phyloP scores from a whole-genome alignment of 2,888 invertebrate species.

The Ennomos erosarius region DNA sequence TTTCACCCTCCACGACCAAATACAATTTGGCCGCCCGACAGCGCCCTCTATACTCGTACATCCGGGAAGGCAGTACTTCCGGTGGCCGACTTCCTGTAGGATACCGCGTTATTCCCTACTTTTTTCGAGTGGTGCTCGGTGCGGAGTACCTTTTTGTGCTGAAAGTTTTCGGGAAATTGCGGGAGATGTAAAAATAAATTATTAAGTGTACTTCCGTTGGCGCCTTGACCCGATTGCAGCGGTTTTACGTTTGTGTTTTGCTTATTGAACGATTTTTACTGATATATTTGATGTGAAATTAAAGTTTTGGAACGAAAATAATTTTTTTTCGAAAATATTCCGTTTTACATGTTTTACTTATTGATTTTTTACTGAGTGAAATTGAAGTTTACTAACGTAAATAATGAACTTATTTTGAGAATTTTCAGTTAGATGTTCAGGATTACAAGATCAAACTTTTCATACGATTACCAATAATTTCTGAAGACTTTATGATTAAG shows the following conservation, averaged over 20 bases:
- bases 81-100: constrained; percentile 74
- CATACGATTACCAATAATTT: too few relatives aligned
- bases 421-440: too few relatives aligned
- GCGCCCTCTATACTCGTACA: constrained; percentile 66
- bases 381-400: too few relatives aligned
- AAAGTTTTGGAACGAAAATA: too few relatives aligned
- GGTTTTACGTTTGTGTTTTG: not conserved
- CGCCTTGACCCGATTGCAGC: constrained; percentile 35
- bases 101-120: constrained; percentile 74
- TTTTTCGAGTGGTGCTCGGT: constrained; percentile 68
- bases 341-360: too few relatives aligned
- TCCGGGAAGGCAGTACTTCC: constrained; percentile 82
- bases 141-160: constrained; percentile 69
- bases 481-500: too few relatives aligned
- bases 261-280: not conserved
- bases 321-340: too few relatives aligned
- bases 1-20: constrained; percentile 56
- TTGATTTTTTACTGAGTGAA: too few relatives aligned
- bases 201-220: constrained; percentile 33
- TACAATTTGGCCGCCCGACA: constrained; percentile 68
- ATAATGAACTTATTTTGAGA: too few relatives aligned
- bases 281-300: too few relatives aligned
- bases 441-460: too few relatives aligned
- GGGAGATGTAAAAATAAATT: constrained; percentile 51
- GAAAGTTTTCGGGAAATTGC: constrained; percentile 57